Evolutionary conservation across 30 jellyfish, hydroid and myxozoan species (phyloP).

Genomic region (Chironex yamaguchii): DNA sequence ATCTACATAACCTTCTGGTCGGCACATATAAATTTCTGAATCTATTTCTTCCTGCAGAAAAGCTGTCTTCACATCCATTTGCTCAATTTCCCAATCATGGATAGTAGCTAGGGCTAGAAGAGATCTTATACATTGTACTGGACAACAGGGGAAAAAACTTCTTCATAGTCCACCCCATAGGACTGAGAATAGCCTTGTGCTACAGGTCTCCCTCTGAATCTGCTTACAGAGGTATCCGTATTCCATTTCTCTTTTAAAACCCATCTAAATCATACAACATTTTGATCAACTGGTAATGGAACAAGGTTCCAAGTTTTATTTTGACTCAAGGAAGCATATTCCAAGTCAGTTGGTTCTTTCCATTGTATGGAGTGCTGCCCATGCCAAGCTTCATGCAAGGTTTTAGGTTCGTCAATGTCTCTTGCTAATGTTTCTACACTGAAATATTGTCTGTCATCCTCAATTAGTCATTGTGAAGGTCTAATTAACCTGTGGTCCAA

Average conservation of each 20-base stretch:
- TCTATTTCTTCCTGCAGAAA: conserved; percentile 67
- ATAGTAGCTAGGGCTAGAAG: conserved; percentile 58
- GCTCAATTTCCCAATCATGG: conserved; percentile 65
- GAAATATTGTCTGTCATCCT: conserved; percentile 16
- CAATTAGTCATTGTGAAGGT: too few species aligned
- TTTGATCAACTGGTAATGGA: too few species aligned
- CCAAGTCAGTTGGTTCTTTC: too few species aligned
- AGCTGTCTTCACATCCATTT: conserved; percentile 79
- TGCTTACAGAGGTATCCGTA: too few species aligned
- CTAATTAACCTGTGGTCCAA: too few species aligned
- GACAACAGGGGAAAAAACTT: conserved; percentile 64
- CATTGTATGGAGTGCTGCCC: conserved; percentile 32
- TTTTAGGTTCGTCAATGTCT: conserved; percentile 43
- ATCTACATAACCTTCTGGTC: conserved; percentile 70
- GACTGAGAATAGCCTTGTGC: too few species aligned
- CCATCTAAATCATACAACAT: too few species aligned
- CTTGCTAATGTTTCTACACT: conserved; percentile 2
- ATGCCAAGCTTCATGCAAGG: conserved; percentile 17
- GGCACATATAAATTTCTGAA: conserved; percentile 67
- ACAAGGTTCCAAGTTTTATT: too few species aligned
- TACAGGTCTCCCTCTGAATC: too few species aligned
- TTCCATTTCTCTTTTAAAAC: too few species aligned
- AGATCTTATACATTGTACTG: conserved; percentile 44
- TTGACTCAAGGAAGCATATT: too few species aligned
- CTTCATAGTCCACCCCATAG: too few species aligned